phyloP scores from a whole-genome alignment of 2,113 vertebrate species.

The Nothocercus nigrocapillus region DNA sequence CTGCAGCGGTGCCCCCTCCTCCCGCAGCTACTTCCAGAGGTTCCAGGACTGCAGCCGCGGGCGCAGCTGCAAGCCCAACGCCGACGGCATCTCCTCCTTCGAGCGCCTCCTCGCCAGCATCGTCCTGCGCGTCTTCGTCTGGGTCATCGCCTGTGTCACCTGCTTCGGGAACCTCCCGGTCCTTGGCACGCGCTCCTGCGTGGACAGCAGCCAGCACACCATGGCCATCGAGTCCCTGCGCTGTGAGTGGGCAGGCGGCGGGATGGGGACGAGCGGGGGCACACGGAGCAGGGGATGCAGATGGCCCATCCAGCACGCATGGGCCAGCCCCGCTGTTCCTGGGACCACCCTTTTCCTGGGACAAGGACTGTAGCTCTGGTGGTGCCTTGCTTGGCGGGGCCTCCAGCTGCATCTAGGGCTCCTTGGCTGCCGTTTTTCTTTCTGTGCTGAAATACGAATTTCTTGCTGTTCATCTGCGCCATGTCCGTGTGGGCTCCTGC shows the following conservation, averaged over 20 bases:
- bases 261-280: fast-evolving
- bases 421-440: fast-evolving
- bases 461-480: not conserved
- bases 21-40: slow-evolving; percentile 71
- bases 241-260: slow-evolving; percentile 33
- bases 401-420: fast-evolving
- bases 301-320: not conserved
- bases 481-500: not conserved
- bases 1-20: not conserved
- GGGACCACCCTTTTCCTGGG: not conserved
- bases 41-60: slow-evolving; percentile 76
- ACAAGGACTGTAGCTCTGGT: not conserved
- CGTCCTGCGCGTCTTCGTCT: slow-evolving; percentile 70
- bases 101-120: slow-evolving; percentile 76
- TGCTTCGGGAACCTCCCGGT: slow-evolving; percentile 75
- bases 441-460: too few relatives aligned
- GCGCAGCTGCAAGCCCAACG: slow-evolving; percentile 76
- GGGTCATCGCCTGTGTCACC: slow-evolving; percentile 73
- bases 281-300: fast-evolving
- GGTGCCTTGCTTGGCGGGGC: too few relatives aligned
- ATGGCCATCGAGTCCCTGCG: slow-evolving; percentile 77
- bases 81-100: slow-evolving; percentile 72
- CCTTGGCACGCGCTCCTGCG: slow-evolving; percentile 63
- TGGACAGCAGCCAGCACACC: slow-evolving; percentile 66
- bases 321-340: not conserved